These are phyloP conservation scores for Eumacrocentrus americanus DNA, from an alignment of 2,888 invertebrate genomes.

Conservation along the genomic window DNA sequence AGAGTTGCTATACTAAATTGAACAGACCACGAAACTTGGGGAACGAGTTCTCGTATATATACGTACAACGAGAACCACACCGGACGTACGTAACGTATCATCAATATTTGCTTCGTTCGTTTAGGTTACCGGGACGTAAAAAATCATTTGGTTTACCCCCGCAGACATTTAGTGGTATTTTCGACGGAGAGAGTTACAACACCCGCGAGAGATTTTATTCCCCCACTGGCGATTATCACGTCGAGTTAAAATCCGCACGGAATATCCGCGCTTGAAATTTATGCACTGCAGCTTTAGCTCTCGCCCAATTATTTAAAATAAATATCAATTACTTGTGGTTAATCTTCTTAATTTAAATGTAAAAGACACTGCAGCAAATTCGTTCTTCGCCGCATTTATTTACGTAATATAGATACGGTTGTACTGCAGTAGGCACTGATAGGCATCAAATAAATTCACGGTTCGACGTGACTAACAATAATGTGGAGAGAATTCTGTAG, in stretches of 20 bases:
- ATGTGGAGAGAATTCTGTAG: too few species aligned
- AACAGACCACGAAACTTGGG: not conserved
- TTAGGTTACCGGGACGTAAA: not conserved
- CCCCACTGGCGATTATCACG: slow-evolving; percentile 10
- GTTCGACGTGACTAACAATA: too few species aligned
- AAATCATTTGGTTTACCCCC: slow-evolving; percentile 12
- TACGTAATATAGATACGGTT: too few species aligned
- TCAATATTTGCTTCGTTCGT: slow-evolving; percentile 9
- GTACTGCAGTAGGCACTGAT: too few species aligned
- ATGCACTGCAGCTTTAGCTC: too few species aligned
- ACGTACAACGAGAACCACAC: too few species aligned
- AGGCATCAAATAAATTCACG: too few species aligned
- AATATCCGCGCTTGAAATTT: not conserved
- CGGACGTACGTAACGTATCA: slow-evolving; percentile 2
- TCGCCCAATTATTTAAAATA: not conserved
- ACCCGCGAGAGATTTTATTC: slow-evolving; percentile 6
- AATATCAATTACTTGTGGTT: not conserved
- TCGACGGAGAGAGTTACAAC: slow-evolving; percentile 1
- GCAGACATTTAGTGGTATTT: slow-evolving; percentile 5
- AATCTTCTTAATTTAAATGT: too few species aligned
- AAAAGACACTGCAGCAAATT: too few species aligned
- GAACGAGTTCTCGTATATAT: not conserved
- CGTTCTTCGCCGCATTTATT: too few species aligned
- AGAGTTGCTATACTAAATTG: not conserved
- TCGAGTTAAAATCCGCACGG: not conserved